Evolutionary conservation across 2,888 invertebrate genomes (phyloP).

Genomic region (Macrophya alboannulata): DNA sequence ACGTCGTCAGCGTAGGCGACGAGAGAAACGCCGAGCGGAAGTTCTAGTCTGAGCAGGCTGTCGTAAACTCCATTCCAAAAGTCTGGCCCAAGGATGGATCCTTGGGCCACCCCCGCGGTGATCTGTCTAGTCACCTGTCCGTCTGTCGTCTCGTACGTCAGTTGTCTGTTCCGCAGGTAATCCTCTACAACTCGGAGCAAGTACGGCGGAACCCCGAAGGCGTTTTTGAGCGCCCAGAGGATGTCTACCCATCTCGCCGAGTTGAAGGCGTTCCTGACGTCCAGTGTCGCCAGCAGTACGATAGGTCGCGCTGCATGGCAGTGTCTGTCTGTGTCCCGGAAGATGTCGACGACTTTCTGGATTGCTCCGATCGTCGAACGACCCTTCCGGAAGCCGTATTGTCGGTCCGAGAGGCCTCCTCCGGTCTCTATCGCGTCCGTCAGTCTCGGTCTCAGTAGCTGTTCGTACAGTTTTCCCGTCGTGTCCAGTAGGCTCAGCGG

Average conservation of each 20-base stretch:
- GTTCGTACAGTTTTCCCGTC: conserved; percentile 69
- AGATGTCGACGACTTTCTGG: conserved; percentile 56
- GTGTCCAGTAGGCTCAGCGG: conserved; percentile 68
- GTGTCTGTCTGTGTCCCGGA: conserved; percentile 27
- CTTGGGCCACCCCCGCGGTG: conserved; percentile 59
- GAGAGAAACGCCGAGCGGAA: conserved; percentile 46
- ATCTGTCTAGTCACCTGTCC: conserved; percentile 51
- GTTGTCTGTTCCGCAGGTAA: conserved; percentile 59
- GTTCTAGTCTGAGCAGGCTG: conserved; percentile 44
- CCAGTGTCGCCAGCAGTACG: conserved; percentile 60
- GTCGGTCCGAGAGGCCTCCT: conserved; percentile 56
- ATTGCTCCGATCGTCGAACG: conserved; percentile 63
- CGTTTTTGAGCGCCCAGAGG: conserved; percentile 57
- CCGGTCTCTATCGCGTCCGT: conserved; percentile 59
- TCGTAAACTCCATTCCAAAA: conserved; percentile 56
- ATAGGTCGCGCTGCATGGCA: conserved; percentile 58
- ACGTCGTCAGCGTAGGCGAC: conserved; percentile 58
- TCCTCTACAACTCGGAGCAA: conserved; percentile 58
- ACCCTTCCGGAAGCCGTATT: conserved; percentile 60
- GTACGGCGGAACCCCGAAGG: conserved; percentile 58
- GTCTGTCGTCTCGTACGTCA: conserved; percentile 58
- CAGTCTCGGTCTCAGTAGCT: conserved; percentile 66
- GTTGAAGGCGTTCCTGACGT: conserved; percentile 62
- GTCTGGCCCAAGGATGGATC: conserved; percentile 55
- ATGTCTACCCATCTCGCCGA: conserved; percentile 59